Evolutionary conservation across 2,888 invertebrate genomes (phyloP).

Genomic region (Acleris sparsana): DNA sequence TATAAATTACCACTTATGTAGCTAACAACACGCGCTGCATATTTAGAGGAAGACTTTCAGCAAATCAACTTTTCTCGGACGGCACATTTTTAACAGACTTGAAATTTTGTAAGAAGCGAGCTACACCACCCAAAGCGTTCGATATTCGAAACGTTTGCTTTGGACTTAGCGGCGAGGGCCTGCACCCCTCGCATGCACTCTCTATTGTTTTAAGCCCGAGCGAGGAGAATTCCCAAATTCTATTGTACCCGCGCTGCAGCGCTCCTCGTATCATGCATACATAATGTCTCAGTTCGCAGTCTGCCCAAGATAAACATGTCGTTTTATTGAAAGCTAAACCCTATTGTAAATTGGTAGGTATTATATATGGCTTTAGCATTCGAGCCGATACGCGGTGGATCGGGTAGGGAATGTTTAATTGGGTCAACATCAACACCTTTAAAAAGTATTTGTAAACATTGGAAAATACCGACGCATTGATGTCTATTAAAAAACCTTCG

Average conservation of each 20-base stretch:
- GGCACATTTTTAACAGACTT: too few relatives aligned
- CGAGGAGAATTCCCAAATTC: slow-evolving; percentile 64
- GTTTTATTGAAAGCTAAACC: slow-evolving; percentile 60
- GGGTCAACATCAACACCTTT: too few relatives aligned
- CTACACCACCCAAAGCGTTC: not conserved
- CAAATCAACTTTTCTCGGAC: too few relatives aligned
- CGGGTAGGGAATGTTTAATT: too few relatives aligned
- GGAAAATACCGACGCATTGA: too few relatives aligned
- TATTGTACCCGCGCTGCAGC: slow-evolving; percentile 55
- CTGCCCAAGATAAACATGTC: slow-evolving; percentile 57
- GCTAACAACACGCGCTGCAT: too few relatives aligned
- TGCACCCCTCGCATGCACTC: slow-evolving; percentile 24
- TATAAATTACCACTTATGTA: too few relatives aligned
- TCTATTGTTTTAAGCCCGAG: slow-evolving; percentile 64
- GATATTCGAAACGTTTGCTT: slow-evolving; percentile 17
- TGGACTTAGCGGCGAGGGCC: slow-evolving; percentile 21
- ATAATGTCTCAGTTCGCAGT: slow-evolving; percentile 56
- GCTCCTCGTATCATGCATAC: slow-evolving; percentile 57
- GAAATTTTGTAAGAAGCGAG: too few relatives aligned
- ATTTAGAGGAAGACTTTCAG: too few relatives aligned
- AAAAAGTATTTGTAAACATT: too few relatives aligned
- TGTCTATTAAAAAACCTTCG: too few relatives aligned
- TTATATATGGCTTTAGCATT: slow-evolving; percentile 43
- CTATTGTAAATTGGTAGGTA: slow-evolving; percentile 55
- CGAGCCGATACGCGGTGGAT: too few relatives aligned